Percentiles rank a stretch among this genome's conserved stretches.
These are phyloP conservation scores for Drosophila infuscata DNA, from an alignment of 2,888 invertebrate genomes.

Conservation along the genomic window DNA sequence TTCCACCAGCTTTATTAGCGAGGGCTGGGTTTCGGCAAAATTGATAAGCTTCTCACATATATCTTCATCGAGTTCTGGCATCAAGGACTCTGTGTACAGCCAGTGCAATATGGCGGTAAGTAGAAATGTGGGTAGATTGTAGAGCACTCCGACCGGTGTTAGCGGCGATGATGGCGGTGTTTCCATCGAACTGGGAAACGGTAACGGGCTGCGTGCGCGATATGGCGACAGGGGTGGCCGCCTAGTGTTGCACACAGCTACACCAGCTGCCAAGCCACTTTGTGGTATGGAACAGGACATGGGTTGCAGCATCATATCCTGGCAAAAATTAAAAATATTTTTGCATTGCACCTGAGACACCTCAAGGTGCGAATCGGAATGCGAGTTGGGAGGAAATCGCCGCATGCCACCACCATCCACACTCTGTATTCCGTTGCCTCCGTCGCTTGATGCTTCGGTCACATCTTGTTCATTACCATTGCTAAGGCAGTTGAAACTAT, in stretches of 20 bases:
- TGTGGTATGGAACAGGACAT: conserved; percentile 44
- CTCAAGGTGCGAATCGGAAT: conserved; percentile 83
- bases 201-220: conserved; percentile 81
- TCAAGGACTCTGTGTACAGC: conserved; percentile 88
- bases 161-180: conserved; percentile 83
- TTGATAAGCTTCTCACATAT: conserved; percentile 87
- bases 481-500: conserved; percentile 82
- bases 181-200: conserved; percentile 81
- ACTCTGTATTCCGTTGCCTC: conserved; percentile 27
- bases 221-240: conserved; percentile 83
- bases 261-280: conserved; percentile 15
- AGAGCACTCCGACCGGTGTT: conserved; percentile 86
- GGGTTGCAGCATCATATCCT: conserved; percentile 76
- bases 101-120: conserved; percentile 88
- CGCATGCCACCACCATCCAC: conserved; percentile 60
- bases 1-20: conserved; percentile 86
- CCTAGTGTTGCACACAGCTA: conserved; percentile 67
- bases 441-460: background rate
- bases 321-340: conserved; percentile 83
- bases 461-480: conserved; percentile 38
- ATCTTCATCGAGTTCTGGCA: conserved; percentile 87
- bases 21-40: conserved; percentile 86
- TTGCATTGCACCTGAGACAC: conserved; percentile 68
- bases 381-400: conserved; percentile 75
- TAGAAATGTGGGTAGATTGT: conserved; percentile 87